A percentile compares a stretch with the other conserved stretches of the same genome.
These are phyloP conservation scores for Microtus pennsylvanicus DNA, from an alignment of 2,113 vertebrate species.

Conservation along the genomic window DNA sequence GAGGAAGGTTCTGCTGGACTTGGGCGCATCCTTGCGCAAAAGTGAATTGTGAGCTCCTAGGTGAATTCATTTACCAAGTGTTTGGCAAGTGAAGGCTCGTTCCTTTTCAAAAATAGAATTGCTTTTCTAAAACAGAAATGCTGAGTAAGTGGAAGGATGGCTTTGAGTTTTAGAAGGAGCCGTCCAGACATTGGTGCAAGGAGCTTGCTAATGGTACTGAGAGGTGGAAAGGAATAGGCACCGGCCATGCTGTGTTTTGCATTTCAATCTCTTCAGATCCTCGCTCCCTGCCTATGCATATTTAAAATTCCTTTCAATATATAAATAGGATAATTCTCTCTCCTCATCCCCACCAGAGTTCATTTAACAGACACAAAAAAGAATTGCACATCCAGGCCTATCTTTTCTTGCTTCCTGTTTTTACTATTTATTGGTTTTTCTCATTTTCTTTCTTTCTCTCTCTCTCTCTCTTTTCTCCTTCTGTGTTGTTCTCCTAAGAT, in stretches of 20 bases:
- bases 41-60: not conserved
- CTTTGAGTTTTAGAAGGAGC: conserved; percentile 74
- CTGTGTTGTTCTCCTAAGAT: conserved; percentile 43
- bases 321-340: conserved; percentile 76
- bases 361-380: conserved; percentile 79
- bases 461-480: conserved; percentile 61
- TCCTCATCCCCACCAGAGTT: conserved; percentile 77
- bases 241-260: conserved; percentile 72
- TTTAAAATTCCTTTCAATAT: conserved; percentile 84
- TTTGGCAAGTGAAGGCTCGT: conserved; percentile 59
- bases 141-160: conserved; percentile 73
- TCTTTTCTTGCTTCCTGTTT: conserved; percentile 70
- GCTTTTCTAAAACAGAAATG: conserved; percentile 70
- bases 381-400: conserved; percentile 67
- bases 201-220: conserved; percentile 63
- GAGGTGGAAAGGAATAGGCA: conserved; percentile 46
- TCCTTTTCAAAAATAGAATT: conserved; percentile 72
- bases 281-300: conserved; percentile 76
- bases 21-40: not conserved
- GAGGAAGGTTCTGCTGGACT: not conserved
- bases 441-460: conserved; percentile 69
- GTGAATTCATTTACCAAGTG: conserved; percentile 58
- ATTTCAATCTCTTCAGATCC: conserved; percentile 76
- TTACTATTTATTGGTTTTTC: conserved; percentile 81
- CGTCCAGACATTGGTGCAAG: conserved; percentile 75